phyloP scores from a whole-genome alignment of 64 coral and sea anemone genomes.

The Orbicella faveolata region DNA sequence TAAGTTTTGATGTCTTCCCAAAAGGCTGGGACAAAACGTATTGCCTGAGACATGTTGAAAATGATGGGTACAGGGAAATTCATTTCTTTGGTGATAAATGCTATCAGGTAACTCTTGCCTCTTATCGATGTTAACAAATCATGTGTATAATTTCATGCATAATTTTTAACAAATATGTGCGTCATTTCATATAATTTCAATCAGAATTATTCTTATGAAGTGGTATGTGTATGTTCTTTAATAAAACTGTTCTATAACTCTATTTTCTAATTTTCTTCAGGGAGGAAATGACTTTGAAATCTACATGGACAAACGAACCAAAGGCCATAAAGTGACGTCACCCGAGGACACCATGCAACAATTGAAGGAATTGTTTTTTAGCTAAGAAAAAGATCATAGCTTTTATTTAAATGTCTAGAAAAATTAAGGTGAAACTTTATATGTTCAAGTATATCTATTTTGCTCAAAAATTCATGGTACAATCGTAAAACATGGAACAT shows the following conservation, averaged over 20 bases:
- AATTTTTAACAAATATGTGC: too few species aligned
- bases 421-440: neutral
- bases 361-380: conserved; percentile 60
- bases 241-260: neutral
- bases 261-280: conserved; percentile 40
- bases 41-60: conserved; percentile 85
- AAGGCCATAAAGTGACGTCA: conserved; percentile 71
- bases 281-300: conserved; percentile 93
- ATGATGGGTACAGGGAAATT: conserved; percentile 83
- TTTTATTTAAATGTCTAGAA: neutral
- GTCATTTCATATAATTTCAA: too few species aligned
- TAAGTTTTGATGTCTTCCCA: conserved; percentile 98
- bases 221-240: too few species aligned
- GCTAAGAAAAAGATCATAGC: neutral
- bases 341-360: conserved; percentile 82
- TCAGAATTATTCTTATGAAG: too few species aligned
- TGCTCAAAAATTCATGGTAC: too few species aligned
- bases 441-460: too few species aligned
- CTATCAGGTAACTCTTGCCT: conserved; percentile 49
- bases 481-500: too few species aligned
- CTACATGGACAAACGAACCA: conserved; percentile 79
- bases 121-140: too few species aligned
- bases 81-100: conserved; percentile 99
- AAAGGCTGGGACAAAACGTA: conserved; percentile 96
- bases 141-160: too few species aligned